Conservation (phyloP, 1,140 invertebrate genomes). For the Saccostrea glomerata region DNA sequence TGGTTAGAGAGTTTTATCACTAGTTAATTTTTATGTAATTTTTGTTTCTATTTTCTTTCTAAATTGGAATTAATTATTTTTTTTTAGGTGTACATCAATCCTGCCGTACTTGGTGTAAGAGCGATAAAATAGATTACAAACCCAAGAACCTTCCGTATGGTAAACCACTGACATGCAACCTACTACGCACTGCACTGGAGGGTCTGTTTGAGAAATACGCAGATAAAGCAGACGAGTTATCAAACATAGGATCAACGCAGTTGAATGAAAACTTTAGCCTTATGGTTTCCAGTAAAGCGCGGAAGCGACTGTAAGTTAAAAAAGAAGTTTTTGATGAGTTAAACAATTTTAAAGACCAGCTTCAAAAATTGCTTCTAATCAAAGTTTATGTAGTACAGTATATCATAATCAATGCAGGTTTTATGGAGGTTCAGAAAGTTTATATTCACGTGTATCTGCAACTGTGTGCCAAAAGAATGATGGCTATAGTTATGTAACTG, state of each 20-base stretch:
- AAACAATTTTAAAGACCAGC: no score
- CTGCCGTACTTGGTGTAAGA: not conserved
- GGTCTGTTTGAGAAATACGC: conserved; percentile 35
- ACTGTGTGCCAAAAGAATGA: conserved; percentile 43
- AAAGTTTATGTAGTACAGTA: no score
- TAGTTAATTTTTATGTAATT: not conserved
- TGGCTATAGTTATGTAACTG: conserved; percentile 18
- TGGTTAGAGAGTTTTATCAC: not conserved
- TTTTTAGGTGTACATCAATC: not conserved
- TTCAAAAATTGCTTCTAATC: no score
- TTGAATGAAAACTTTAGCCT: conserved; percentile 41
- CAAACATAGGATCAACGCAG: no score
- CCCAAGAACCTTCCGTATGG: conserved; percentile 18
- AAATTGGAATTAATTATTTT: no score
- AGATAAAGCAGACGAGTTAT: not conserved
- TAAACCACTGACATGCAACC: not conserved
- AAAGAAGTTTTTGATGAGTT: not conserved
- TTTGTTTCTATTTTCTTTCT: not conserved
- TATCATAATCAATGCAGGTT: no score
- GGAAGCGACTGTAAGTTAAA: conserved; percentile 33
- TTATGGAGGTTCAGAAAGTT: no score
- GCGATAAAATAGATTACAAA: not conserved
- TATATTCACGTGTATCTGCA: no score
- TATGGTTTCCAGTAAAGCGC: conserved; percentile 41
- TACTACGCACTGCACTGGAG: not conserved